Percentiles rank a stretch among this genome's conserved stretches.
phyloP scores from a whole-genome alignment of 2,888 invertebrate genomes.

The Stegana nigrithorax region DNA sequence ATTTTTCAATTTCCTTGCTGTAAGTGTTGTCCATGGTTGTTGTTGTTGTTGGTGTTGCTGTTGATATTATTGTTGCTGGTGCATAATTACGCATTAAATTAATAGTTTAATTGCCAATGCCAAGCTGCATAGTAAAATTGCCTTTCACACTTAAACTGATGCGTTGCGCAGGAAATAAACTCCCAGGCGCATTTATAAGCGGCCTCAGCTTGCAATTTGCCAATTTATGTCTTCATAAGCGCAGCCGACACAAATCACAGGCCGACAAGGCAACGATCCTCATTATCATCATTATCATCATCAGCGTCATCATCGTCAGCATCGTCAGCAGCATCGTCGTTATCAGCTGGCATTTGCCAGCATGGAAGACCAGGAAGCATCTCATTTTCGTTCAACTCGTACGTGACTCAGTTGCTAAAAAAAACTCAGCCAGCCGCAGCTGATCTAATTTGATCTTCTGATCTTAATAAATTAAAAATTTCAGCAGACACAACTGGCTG shows the following conservation, averaged over 20 bases:
- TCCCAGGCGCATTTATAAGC: slow-evolving; percentile 26
- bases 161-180: slow-evolving; percentile 10
- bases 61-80: no score
- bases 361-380: slow-evolving; percentile 24
- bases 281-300: not conserved
- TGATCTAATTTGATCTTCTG: not conserved
- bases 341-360: no score
- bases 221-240: slow-evolving; percentile 57
- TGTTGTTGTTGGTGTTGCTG: slow-evolving; percentile 34
- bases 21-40: no score
- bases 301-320: not conserved
- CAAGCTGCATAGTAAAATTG: slow-evolving; percentile 18
- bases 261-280: no score
- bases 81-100: slow-evolving; percentile 55
- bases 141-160: slow-evolving; percentile 41
- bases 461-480: no score
- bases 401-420: slow-evolving; percentile 55
- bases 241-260: no score
- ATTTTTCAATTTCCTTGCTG: no score
- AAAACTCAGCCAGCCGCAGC: not conserved
- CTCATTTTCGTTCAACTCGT: slow-evolving; percentile 33
- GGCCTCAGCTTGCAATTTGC: slow-evolving; percentile 49
- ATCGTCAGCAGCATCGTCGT: not conserved
- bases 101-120: slow-evolving; percentile 57
- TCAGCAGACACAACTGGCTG: no score